These are phyloP conservation scores for Polyommatus icarus DNA, from an alignment of 2,888 invertebrate genomes.

Conservation along the genomic window DNA sequence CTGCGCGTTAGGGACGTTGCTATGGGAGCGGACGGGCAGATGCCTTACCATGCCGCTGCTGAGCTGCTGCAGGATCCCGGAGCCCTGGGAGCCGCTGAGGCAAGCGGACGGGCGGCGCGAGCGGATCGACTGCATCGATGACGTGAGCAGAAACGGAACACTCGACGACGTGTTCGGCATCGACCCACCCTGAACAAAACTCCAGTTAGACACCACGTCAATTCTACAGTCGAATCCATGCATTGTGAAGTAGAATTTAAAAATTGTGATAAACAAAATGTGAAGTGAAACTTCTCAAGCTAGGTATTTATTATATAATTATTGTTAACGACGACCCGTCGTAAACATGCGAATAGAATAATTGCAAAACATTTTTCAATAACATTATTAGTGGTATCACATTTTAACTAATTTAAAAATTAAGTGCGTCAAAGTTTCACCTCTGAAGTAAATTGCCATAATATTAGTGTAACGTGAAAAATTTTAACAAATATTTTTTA, in stretches of 20 bases:
- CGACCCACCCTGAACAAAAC: conserved; percentile 86
- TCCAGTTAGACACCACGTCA: background rate
- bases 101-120: conserved; percentile 86
- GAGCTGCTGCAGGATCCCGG: conserved; percentile 91
- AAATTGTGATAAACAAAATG: background rate
- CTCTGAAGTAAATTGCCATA: background rate
- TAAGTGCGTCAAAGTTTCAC: background rate
- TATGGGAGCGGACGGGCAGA: conserved; percentile 84
- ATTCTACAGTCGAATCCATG: background rate
- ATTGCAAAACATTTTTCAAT: background rate
- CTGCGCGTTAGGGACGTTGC: conserved; percentile 65
- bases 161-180: conserved; percentile 95
- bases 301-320: too few relatives aligned
- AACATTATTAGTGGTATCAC: background rate
- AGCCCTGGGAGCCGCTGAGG: conserved; percentile 85
- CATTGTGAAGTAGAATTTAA: background rate
- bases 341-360: background rate
- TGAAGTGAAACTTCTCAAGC: conserved; percentile 6
- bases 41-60: conserved; percentile 97
- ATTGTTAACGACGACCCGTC: background rate
- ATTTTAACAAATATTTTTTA: background rate
- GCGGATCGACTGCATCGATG: conserved; percentile 80
- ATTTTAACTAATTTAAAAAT: background rate
- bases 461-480: background rate
- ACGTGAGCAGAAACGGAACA: conserved; percentile 91